Conservation (phyloP, 2,888 invertebrate species). For the Acrocyrtus sp. region DNA sequence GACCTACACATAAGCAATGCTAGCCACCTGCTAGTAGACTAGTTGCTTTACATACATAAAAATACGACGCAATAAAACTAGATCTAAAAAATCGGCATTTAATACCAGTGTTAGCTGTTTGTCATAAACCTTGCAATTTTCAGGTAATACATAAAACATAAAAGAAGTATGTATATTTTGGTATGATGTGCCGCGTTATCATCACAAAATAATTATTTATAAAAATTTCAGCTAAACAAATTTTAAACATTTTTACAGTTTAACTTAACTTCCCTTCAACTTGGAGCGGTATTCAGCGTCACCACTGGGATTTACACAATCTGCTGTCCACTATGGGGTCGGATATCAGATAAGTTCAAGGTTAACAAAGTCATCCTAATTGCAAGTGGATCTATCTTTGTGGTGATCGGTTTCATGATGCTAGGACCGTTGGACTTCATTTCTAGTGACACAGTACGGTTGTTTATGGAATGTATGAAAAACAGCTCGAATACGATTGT, state of each 20-base stretch:
- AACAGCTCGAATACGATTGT: not conserved
- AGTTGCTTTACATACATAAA: too few species aligned
- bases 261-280: constrained; percentile 31
- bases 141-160: too few species aligned
- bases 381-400: constrained; percentile 36
- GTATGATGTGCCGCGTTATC: too few species aligned
- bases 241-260: constrained; percentile 52
- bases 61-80: too few species aligned
- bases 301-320: constrained; percentile 51
- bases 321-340: constrained; percentile 54
- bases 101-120: too few species aligned
- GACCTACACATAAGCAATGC: too few species aligned
- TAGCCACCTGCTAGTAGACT: too few species aligned
- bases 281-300: constrained; percentile 47
- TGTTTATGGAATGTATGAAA: not conserved
- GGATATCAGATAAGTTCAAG: constrained; percentile 40
- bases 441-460: constrained; percentile 42
- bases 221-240: too few species aligned
- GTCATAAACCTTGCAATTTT: too few species aligned
- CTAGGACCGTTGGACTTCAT: constrained; percentile 54
- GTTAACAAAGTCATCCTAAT: constrained; percentile 35
- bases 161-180: too few species aligned
- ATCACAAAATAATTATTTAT: too few species aligned
- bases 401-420: constrained; percentile 47
- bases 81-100: too few species aligned